Evolutionary conservation across 2,797 vertebrate genomes (phyloP).

Genomic region (Nannoperca australis): DNA sequence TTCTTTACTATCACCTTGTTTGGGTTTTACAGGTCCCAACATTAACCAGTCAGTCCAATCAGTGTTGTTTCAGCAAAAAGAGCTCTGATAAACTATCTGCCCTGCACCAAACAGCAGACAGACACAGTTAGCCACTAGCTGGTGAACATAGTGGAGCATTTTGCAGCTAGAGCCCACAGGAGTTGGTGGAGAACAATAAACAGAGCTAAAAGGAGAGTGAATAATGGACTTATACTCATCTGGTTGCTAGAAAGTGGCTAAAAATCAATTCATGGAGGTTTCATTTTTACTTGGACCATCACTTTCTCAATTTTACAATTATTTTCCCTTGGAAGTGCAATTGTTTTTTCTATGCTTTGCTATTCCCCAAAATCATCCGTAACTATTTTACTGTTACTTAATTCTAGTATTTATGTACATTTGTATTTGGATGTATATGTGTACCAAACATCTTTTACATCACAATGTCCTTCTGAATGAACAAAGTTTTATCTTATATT

Average conservation of each 20-base stretch:
- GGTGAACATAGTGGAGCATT: conserved; percentile 1
- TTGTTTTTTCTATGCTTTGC: neutral
- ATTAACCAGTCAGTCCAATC: neutral
- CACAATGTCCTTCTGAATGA: no score
- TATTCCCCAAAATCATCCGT: neutral
- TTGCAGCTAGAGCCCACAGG: neutral
- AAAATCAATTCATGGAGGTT: neutral
- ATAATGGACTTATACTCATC: neutral
- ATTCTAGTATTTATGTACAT: neutral
- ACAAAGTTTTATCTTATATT: no score
- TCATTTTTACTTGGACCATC: neutral
- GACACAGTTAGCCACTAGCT: neutral
- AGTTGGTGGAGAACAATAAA: neutral
- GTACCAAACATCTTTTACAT: no score
- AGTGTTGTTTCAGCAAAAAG: neutral
- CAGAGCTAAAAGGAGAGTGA: neutral
- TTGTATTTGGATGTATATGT: no score
- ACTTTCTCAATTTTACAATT: neutral
- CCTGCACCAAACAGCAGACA: neutral
- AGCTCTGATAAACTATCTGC: neutral
- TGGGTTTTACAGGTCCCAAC: neutral
- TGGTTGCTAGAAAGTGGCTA: neutral
- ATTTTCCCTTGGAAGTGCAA: neutral
- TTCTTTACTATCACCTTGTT: neutral
- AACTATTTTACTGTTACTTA: no score